Base-by-base conservation (phyloP, 2,113 vertebrate genomes). In the Equus przewalskii region DNA sequence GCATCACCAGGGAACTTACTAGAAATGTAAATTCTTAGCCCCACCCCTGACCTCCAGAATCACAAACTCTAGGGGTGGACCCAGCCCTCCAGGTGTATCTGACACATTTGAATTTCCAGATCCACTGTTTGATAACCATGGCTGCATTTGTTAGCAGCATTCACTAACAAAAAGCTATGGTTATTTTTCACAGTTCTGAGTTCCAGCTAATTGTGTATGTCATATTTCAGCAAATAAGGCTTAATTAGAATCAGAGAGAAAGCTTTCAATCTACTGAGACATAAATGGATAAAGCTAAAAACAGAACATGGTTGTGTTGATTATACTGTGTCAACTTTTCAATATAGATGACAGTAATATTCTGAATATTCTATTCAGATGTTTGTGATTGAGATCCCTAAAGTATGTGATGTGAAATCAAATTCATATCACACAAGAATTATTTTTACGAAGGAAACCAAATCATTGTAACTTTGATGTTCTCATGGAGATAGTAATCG, bases 261-360 rank as follows among this genome's bases (percentile, higher is more conserved):
- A 94, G 95, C 0, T 19, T 97, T 56, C 62, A 18, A 15, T 96
- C 85, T 97, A 95, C 64, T 87, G 92, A 96, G 86, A 73, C 62
- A 56, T 94, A 96, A 98, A 93, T 65, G 72, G 56, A 13, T 72
- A 60, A 92, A 51, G 5, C 24, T 97, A 96, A 98, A 97, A 97
- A 33, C 13, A 96, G 94, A 98, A 95, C 1, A 9, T 85, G n/a
- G 0, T 82, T 98, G 62, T 72, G 56, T 94, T 86, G 64, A 93
- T 93, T 88, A 64, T 51, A 96, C 30, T 1, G 24, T 81, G 6
- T 75, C 97, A 97, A 28, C 3, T 96, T 97, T 98, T 98, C 85
- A 93, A 54, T 95, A 62, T 94, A 54, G 46, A 58, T 97, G 94
- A 84, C 84, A 88, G 56, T 89, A 36, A 89, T 94, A 96, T 95